Evolutionary conservation across 2,888 invertebrate genomes (phyloP), one percentile per base, ranked within the genome.

Genomic region (Drosophila flavopinicola): DNA sequence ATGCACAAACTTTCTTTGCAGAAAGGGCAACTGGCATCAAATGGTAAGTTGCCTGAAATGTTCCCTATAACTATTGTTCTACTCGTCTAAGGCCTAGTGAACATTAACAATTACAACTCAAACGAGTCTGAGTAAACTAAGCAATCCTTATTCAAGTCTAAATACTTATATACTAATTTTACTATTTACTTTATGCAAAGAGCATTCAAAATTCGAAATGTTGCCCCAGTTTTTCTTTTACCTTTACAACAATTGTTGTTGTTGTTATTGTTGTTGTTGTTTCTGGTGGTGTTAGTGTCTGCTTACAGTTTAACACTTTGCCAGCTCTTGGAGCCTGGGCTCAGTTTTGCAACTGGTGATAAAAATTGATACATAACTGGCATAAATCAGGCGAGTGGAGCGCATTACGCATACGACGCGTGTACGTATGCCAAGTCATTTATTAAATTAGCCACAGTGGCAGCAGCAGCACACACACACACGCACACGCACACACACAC

Each of bases 331-430:
- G 45, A 11, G 20, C 7, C 10, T 6, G 7, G 27, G 65, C 74
- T 75, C 77, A 66, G 77, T 88, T 72, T 76, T 83, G 79, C 75
- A 78, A 84, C 84, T 88, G 85, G 85, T 86, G 89, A 89, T 89
- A 89, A 89, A 84, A 89, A 89, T 89, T 89, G 89, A 89, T 89
- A 89, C 89, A 89, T 88, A 89, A 89, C 89, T 82, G 84, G 75
- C 84, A 89, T 89, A 89, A 89, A 89, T 89, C 89, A 89, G 78
- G 75, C 75, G 86, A 65, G 54, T 63, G 61, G 42, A 66, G 57
- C 73, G 70, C 75, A 83, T 75, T 75, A 72, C 70, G 70, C 70
- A 78, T 83, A 84, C 78, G 75, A 48, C 68, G 65, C 66, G 79
- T 78, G 68, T 71, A n/a, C n/a, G 68, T 56, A 41, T 66, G 64